Base-by-base conservation (phyloP, 2,797 vertebrate genomes). In the Champsocephalus gunnari region DNA sequence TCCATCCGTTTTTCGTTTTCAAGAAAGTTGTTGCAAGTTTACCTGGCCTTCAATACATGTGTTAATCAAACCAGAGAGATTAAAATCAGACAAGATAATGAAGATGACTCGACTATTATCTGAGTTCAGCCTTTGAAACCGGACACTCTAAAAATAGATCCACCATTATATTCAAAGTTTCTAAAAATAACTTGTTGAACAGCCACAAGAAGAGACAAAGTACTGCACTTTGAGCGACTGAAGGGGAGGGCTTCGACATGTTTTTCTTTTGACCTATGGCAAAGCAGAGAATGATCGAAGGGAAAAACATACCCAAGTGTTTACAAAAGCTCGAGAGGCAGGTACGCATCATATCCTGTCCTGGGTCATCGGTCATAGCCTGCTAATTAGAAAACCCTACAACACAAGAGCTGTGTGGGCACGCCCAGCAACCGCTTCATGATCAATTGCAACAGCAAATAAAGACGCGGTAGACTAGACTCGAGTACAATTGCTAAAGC, bases 261-360 rank as follows among this genome's bases (percentile, higher is more conserved):
- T 92, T 92, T 92, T 92, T 75, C 87, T 89, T 88, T 89, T 78
- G 82, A 87, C 87, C 82, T 84, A 75, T 80, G 80, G 83, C 81
- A 78, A 80, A 84, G 80, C 65, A 84, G 81, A 79, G 83, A 85
- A 89, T 84, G 84, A 88, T 87, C 43, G 82, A 88, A 82, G 59
- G 89, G 89, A 87, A 92, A 92, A 93, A 91, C 81, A 89, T 77
- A 89, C 81, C 79, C 89, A 74, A 87, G 71, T 92, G 89, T 95
- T 94, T 92, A 92, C 82, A 86, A 91, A 91, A 90, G 90, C 90
- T 86, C 76, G 71, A 86, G 85, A 90, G 90, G 88, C 83, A 92
- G 88, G 89, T 88, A 92, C 76, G 77, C 88, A 93, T 93, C 93
- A 94, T 91, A 92, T 94, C 93, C 93, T 93, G 92, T 89, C 78